Evolutionary conservation across 2,888 invertebrate genomes (phyloP).

Genomic region (Apotomis capreana): DNA sequence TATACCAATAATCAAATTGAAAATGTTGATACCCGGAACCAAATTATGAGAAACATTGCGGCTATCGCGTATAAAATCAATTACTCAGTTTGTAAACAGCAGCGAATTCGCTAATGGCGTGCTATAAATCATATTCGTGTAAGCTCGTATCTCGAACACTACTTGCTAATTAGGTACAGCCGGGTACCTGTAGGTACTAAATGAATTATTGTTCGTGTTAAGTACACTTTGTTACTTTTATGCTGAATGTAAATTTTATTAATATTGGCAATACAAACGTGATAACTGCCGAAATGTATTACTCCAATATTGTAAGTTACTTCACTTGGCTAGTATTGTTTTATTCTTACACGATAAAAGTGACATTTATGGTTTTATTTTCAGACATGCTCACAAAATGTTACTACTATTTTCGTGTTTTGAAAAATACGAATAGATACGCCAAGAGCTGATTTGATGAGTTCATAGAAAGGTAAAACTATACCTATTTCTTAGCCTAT

Average conservation of each 20-base stretch:
- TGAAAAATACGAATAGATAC: too few species aligned
- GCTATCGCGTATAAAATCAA: constrained; percentile 31
- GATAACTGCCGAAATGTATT: neutral
- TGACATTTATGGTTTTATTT: too few species aligned
- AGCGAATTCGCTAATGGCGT: constrained; percentile 35
- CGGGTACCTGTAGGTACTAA: constrained; percentile 9
- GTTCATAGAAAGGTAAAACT: too few species aligned
- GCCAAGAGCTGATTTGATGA: too few species aligned
- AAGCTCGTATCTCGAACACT: constrained; percentile 34
- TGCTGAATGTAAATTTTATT: constrained; percentile 8
- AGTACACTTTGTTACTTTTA: neutral
- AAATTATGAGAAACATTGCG: constrained; percentile 12
- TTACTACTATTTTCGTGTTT: too few species aligned
- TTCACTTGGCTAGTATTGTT: too few species aligned
- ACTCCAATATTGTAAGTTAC: too few species aligned
- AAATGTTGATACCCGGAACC: neutral
- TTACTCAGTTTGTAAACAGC: constrained; percentile 35
- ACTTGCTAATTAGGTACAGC: constrained; percentile 32
- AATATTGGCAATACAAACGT: constrained; percentile 10
- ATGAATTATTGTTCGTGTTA: constrained; percentile 20
- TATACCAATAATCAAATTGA: neutral
- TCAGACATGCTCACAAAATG: too few species aligned
- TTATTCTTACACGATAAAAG: too few species aligned
- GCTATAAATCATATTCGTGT: constrained; percentile 39
- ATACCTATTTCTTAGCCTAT: too few species aligned